Base-by-base conservation (phyloP, 1,140 invertebrate species). In the Physella acuta region DNA sequence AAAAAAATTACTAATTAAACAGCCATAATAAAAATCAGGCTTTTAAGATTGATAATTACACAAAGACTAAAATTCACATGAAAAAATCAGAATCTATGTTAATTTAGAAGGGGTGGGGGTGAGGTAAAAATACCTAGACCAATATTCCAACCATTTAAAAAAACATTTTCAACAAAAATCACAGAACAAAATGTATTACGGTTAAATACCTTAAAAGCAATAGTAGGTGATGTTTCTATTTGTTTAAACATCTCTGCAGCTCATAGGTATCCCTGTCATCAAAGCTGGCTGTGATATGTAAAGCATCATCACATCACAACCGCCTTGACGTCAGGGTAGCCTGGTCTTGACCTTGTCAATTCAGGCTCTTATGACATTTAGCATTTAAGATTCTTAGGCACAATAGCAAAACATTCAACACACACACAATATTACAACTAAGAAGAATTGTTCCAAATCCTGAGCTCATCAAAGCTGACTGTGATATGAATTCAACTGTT, bases 251-350 rank as follows among this genome's bases (percentile, higher is more conserved):
- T 62, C 34, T 49, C 28, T 31, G 56, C 39, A 52, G 55, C 24
- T 39, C 34, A 36, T 34, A 68, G 63, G 60, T 55, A 60, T 52
- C 68, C 58, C 51, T 75, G 75, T 78, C 78, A 80, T 80, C 80
- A 80, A 81, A 81, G 80, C 80, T 75, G 78, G 80, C 80, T 81
- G 80, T 81, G 80, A 81, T 81, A 81, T 79, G 80, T 52, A 1
- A 34, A 26, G 17, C 61, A 8, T 28, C 17, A 73, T 52, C 78
- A 79, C 74, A 75, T 80, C 79, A 78, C 80, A 77, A 65, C 74
- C 66, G 75, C 78, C 71, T 78, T 79, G 77, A 80, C 60, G 71
- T 60, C 72, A 76, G 61, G 62, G 67, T 65, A 68, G 30, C 58
- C 61, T 55, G 64, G 49, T 36, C 33, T 66, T 66, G 64, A 66